Base-by-base conservation (phyloP, 2,888 invertebrate genomes). In the Chouioia cunea region DNA sequence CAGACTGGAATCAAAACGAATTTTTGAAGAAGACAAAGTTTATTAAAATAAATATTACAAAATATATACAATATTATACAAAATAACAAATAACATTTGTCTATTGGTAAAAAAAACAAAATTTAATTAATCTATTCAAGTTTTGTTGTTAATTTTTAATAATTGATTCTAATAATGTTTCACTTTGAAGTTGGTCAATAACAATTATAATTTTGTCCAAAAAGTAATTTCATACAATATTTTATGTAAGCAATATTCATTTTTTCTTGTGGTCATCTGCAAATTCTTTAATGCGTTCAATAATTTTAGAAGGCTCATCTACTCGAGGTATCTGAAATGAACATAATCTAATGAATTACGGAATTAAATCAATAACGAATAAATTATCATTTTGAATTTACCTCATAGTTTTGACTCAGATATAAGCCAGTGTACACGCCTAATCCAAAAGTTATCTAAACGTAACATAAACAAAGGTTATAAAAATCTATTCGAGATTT, bases 281-380 rank as follows among this genome's bases (percentile, higher is more conserved):
- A 82, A 89, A 91, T 65, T 91, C 89, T 83, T 91, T 91, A 53
- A 93, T 83, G 85, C 91, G 92, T 74, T 92, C 90, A 80, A 91
- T 86, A 78, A 96, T 82, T 77, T 90, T 91, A 72, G 87, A 86
- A 3, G 96, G 97, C 77, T 96, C 93, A 86, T 96, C 95, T 4
- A 96, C 93, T 83, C 92, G 90, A 8, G 95, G 95, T 75, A 96
- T 89, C 95, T 96, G 86, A 68, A 88, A 87, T 75, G 75, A n/a
- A n/a, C n/a, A n/a, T n/a, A n/a, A n/a, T 75, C 65, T 64, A 20
- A 10, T 52, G 27, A 63, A 52, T 47, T 18, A n/a, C 53, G 59
- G 46, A 12, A 18, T 1, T 43, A 23, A 64, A 53, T 16, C 10
- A 58, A 15, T 58, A 44, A 8, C 12, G 20, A 46, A 47, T 22